Base-by-base conservation (phyloP, 1,140 invertebrate species). In the Calephelis nemesis region DNA sequence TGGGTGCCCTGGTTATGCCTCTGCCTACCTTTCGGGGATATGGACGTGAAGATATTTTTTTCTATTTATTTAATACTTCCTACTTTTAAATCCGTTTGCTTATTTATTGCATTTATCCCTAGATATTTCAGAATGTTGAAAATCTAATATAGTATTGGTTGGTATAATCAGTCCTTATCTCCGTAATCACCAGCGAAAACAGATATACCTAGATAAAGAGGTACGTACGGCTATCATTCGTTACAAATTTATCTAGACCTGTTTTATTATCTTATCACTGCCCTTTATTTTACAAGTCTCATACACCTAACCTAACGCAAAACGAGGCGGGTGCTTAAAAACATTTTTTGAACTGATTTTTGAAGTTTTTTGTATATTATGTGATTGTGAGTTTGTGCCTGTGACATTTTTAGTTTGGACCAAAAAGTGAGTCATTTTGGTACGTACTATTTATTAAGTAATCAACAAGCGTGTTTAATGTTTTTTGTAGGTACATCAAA, bases 211-310 rank as follows among this genome's bases (percentile, higher is more conserved):
- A 71, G 80, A 85, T 85, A 83, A 83, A 70, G 74, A 15, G 50
- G 48, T 42, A 67, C 72, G 76, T 73, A 71, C 73, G 74, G 76
- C 79, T 86, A 87, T 86, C 81, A 80, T 74, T 78, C 66, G 82
- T 73, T 81, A 84, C 82, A 75, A 88, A 85, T 87, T 88, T 90
- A 90, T 90, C 88, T 90, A 90, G 88, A 90, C 88, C 88, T 88
- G 85, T 74, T 90, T 88, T 77, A 84, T 85, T 90, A 90, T 90
- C 88, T 90, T 90, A 88, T 90, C 88, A 74, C 71, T 84, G 84
- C 84, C 84, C 79, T 88, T 87, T 88, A 81, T 88, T 87, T 83
- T 84, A 84, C 71, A 15, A 67, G 65, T 67, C 63, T 42, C 65
- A 60, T 54, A 58, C 47, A 67, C 54, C 54, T 58, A n/a, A 48